These are phyloP conservation scores for Chaetura pelagica DNA, from an alignment of 2,113 vertebrate genomes.

Conservation along the genomic window DNA sequence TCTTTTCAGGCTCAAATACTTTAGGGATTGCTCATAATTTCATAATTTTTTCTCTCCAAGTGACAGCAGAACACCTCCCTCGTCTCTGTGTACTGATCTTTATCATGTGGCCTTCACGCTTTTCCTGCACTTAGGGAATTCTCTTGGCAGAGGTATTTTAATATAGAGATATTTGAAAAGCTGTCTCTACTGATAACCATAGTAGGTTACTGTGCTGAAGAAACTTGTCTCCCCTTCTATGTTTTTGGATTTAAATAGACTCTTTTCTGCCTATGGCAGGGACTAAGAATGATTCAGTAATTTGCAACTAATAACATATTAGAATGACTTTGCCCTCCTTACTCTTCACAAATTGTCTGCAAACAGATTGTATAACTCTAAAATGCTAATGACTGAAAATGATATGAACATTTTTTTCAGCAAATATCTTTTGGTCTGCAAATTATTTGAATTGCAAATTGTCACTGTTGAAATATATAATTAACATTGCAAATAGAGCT, in stretches of 20 bases:
- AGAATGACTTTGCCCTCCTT: constrained; percentile 29
- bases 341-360: constrained; percentile 40
- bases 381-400: constrained; percentile 34
- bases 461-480: constrained; percentile 9
- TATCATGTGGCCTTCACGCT: background rate
- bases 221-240: background rate
- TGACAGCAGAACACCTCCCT: background rate
- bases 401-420: constrained; percentile 19
- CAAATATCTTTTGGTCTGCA: constrained; percentile 41
- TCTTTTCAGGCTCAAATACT: background rate
- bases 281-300: background rate
- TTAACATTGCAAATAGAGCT: constrained; percentile 23
- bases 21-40: background rate
- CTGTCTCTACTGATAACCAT: background rate
- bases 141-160: background rate
- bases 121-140: background rate
- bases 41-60: background rate
- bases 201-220: background rate
- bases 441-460: constrained; percentile 49
- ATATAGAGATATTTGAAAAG: background rate
- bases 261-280: background rate
- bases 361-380: constrained; percentile 38
- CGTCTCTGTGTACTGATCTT: background rate
- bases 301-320: constrained; percentile 48
- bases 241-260: background rate